These are phyloP conservation scores for Ageneiosus marmoratus DNA, from an alignment of 2,113 vertebrate genomes.

Conservation along the genomic window DNA sequence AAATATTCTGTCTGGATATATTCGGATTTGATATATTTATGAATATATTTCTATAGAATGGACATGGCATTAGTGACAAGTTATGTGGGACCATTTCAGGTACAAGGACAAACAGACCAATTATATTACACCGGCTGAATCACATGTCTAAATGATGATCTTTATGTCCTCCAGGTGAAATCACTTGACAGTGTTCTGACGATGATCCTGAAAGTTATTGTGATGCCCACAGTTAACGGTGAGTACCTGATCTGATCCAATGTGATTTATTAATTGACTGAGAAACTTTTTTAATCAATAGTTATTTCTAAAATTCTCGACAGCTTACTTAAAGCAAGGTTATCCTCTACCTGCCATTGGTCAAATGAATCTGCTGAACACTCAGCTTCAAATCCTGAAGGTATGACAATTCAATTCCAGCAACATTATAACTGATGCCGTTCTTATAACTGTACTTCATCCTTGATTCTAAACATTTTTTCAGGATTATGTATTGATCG, in stretches of 20 bases:
- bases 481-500: constrained; percentile 71
- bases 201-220: constrained; percentile 61
- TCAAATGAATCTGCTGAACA: constrained; percentile 70
- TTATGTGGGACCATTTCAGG: constrained; percentile 72
- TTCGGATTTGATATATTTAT: too few species aligned
- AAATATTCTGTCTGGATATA: too few species aligned
- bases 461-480: not conserved
- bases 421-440: too few species aligned
- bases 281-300: not conserved
- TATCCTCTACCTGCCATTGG: constrained; percentile 71
- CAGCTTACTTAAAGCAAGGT: constrained; percentile 66
- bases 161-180: constrained; percentile 58
- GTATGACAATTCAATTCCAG: constrained; percentile 50
- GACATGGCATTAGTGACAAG: constrained; percentile 65
- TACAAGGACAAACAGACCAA: constrained; percentile 44
- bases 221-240: constrained; percentile 70
- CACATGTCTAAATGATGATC: not conserved
- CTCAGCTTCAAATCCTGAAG: constrained; percentile 69
- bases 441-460: not conserved
- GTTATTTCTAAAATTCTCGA: not conserved
- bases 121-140: not conserved
- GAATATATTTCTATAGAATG: constrained; percentile 57
- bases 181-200: constrained; percentile 60
- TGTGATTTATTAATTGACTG: not conserved
- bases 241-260: constrained; percentile 35